Percentiles rank a stretch among this genome's conserved stretches.
These are phyloP conservation scores for Halocaridina rubra DNA, from an alignment of 2,888 invertebrate genomes.

Conservation along the genomic window DNA sequence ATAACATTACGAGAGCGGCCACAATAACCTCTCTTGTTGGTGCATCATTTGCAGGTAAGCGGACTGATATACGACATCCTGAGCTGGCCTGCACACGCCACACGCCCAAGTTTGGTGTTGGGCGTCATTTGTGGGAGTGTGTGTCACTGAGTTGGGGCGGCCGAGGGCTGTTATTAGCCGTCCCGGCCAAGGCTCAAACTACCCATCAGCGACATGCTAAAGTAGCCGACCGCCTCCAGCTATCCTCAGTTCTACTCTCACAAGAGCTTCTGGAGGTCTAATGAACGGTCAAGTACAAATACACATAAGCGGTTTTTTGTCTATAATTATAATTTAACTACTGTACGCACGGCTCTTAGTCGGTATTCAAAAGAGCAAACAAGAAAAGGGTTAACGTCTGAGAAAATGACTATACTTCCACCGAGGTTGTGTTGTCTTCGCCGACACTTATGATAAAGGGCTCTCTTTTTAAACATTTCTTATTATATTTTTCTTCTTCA, in stretches of 20 bases:
- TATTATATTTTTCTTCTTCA: too few species aligned
- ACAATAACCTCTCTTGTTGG: slow-evolving; percentile 45
- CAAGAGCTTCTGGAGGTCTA: slow-evolving; percentile 32
- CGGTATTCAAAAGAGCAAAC: slow-evolving; percentile 34
- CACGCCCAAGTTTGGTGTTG: slow-evolving; percentile 20
- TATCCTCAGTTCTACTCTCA: background rate
- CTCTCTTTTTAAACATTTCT: too few species aligned
- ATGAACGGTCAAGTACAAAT: slow-evolving; percentile 52
- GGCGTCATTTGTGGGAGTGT: slow-evolving; percentile 18
- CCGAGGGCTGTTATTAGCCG: slow-evolving; percentile 13
- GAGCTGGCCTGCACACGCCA: slow-evolving; percentile 17
- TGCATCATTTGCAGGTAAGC: slow-evolving; percentile 51
- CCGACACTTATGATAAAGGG: too few species aligned
- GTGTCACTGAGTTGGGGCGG: slow-evolving; percentile 18
- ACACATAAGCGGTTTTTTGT: slow-evolving; percentile 32
- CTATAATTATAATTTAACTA: slow-evolving; percentile 49
- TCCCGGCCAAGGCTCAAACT: background rate
- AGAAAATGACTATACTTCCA: slow-evolving; percentile 36
- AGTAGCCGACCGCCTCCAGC: slow-evolving; percentile 27
- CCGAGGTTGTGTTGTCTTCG: too few species aligned
- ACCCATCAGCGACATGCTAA: slow-evolving; percentile 28
- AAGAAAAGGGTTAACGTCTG: slow-evolving; percentile 17
- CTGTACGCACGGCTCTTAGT: slow-evolving; percentile 44
- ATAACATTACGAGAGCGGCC: slow-evolving; percentile 41
- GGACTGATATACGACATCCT: slow-evolving; percentile 29